phyloP scores from a whole-genome alignment of 2,888 invertebrate genomes.

The Clivina fossor region DNA sequence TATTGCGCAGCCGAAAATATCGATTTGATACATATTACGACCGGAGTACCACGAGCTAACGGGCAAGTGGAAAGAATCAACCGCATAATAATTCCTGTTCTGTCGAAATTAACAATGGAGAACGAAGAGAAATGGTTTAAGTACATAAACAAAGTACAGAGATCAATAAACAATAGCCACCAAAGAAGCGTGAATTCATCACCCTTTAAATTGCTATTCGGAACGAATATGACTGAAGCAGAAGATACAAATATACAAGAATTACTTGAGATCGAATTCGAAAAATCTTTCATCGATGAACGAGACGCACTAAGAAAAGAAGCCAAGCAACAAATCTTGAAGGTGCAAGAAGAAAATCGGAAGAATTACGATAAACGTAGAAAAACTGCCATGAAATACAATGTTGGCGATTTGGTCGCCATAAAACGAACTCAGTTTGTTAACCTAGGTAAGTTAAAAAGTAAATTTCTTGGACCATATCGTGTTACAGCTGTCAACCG shows the following conservation, averaged over 20 bases:
- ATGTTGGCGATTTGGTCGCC: too few species aligned
- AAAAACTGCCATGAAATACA: too few species aligned
- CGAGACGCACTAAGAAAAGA: conserved; percentile 15
- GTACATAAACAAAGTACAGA: conserved; percentile 39
- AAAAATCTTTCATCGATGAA: conserved; percentile 25
- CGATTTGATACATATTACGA: background rate
- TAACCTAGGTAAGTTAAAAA: too few species aligned
- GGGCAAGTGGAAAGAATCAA: conserved; percentile 34
- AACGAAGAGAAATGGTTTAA: conserved; percentile 40
- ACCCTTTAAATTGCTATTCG: conserved; percentile 38
- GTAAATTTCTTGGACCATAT: too few species aligned
- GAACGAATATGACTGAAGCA: conserved; percentile 32
- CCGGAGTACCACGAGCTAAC: conserved; percentile 8
- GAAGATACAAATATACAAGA: conserved; percentile 24
- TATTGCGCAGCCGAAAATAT: conserved; percentile 1
- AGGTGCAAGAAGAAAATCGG: background rate
- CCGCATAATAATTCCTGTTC: conserved; percentile 31
- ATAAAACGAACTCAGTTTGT: too few species aligned
- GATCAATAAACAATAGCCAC: conserved; percentile 40
- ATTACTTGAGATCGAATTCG: conserved; percentile 33
- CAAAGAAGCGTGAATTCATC: conserved; percentile 37
- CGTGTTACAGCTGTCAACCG: too few species aligned
- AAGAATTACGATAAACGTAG: too few species aligned
- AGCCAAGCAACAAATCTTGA: background rate
- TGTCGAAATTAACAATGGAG: conserved; percentile 33